Base-by-base conservation (phyloP, 2,888 invertebrate genomes). In the Ischnus inquisitorius region DNA sequence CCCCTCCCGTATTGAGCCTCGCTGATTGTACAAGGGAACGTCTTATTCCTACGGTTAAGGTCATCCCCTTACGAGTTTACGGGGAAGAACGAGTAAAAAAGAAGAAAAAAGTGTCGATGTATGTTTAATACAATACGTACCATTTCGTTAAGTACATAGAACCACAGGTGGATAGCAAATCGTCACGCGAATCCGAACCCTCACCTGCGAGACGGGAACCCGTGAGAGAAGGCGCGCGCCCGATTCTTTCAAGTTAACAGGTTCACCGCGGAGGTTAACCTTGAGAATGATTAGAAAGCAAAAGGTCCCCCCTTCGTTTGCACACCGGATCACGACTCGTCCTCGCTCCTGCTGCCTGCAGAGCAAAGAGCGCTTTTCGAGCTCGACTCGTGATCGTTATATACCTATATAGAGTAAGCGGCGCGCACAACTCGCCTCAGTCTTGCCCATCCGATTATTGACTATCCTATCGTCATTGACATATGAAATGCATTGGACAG, bases 261-360 rank as follows among this genome's bases (percentile, higher is more conserved):
- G 92, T 92, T 92, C 91, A 91, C 60, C 28, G 82, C 88, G 85
- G 89, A 89, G 88, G 88, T 88, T 92, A 92, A 92, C 92, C 92
- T 92, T 92, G 92, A 92, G 89, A 89, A 92, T 92, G 91, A 92
- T 92, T 92, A 92, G 92, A 92, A 92, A 92, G 92, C 92, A 92
- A 92, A 92, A 91, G 92, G 92, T 92, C 90, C 88, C 87, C 34
- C 87, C 84, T 84, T 86, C 86, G 89, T 90, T 90, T 89, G 88
- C 90, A 88, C 90, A 88, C 86, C 85, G 89, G 90, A 92, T 92
- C 92, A 91, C 91, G 91, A 91, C 89, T 91, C 91, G 90, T 92
- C 91, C 92, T 90, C 91, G 89, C 90, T 90, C 89, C 89, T 89
- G 75, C 12, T 48, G 19, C 60, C 28, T 68, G 54, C 48, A 68